Evolutionary conservation across 2,797 vertebrate genomes (phyloP).

Genomic region (Ciconia nigra): DNA sequence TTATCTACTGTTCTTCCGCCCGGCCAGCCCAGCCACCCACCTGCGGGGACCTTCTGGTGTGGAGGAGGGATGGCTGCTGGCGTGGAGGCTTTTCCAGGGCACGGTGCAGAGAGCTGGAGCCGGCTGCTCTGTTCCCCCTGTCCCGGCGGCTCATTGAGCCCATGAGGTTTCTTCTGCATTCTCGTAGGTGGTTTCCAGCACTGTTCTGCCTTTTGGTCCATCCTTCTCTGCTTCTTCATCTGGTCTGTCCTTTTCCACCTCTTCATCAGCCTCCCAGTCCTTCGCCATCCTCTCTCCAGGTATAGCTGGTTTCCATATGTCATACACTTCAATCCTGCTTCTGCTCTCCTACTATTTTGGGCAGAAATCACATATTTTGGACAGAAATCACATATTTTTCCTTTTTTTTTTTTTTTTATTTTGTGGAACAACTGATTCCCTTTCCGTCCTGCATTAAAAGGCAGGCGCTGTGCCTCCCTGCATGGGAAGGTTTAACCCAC

Average conservation of each 20-base stretch:
- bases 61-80: not conserved
- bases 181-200: rapidly evolving
- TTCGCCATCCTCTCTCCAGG: not conserved
- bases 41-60: not conserved
- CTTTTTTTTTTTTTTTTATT: not conserved
- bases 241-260: not conserved
- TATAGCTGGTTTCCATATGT: rapidly evolving
- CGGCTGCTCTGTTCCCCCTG: rapidly evolving
- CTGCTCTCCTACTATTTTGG: not conserved
- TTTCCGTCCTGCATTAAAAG: not conserved
- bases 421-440: too few species aligned
- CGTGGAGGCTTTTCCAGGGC: not conserved
- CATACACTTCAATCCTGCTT: not conserved
- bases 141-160: not conserved
- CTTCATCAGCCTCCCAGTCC: not conserved
- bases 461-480: not conserved
- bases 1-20: not conserved
- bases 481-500: not conserved
- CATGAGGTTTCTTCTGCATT: rapidly evolving
- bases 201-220: not conserved
- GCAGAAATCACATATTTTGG: not conserved
- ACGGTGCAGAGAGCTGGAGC: not conserved
- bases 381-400: not conserved
- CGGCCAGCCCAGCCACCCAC: not conserved
- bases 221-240: not conserved